Evolutionary conservation across 2,797 vertebrate species (phyloP).

Genomic region (Mormyrus hasselquistii): DNA sequence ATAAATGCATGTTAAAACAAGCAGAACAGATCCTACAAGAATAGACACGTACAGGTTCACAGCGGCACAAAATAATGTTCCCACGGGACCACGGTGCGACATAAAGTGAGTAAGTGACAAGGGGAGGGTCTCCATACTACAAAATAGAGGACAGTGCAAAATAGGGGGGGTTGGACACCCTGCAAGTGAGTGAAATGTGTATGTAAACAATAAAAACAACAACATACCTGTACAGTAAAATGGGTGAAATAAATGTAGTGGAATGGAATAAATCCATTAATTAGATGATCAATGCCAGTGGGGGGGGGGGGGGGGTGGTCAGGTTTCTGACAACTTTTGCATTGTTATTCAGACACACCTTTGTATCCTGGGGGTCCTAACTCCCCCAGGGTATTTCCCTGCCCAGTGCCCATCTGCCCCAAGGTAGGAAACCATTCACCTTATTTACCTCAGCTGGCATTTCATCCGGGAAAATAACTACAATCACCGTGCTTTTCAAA

Average conservation of each 20-base stretch:
- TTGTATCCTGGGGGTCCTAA: neutral
- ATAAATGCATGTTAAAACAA: too few relatives aligned
- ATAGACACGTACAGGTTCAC: neutral
- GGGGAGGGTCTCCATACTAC: neutral
- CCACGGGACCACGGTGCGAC: neutral
- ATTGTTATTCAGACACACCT: neutral
- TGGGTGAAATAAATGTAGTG: neutral
- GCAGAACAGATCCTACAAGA: too few relatives aligned
- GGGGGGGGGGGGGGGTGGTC: neutral
- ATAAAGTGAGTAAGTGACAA: neutral
- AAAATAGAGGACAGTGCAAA: neutral
- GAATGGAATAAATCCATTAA: neutral
- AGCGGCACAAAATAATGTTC: neutral
- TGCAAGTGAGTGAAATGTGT: neutral
- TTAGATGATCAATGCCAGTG: neutral
- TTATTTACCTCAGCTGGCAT: constrained; percentile 31
- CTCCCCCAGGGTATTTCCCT: constrained; percentile 13
- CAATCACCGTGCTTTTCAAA: constrained; percentile 35
- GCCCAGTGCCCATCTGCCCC: constrained; percentile 24
- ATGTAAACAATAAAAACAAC: neutral
- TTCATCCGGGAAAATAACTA: constrained; percentile 35
- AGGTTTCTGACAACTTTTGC: neutral
- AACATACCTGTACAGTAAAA: neutral
- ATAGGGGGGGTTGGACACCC: neutral
- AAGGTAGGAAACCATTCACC: constrained; percentile 31